Evolutionary conservation across 1,140 invertebrate genomes (phyloP), one percentile per base, ranked within the genome.

Genomic region (Megalopta genalis): DNA sequence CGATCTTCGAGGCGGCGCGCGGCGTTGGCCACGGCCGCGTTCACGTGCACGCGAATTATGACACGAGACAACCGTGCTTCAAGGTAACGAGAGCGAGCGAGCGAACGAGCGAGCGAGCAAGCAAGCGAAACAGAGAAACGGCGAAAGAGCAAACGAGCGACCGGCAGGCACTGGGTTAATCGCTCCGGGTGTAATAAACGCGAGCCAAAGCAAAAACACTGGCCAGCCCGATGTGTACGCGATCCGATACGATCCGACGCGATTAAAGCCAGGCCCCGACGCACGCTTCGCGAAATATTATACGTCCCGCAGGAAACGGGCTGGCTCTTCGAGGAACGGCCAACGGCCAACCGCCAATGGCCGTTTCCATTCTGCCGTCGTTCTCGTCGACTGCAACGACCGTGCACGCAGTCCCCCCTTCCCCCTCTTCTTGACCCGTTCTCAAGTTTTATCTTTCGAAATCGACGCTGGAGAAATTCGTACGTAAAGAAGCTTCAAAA

Each of bases 1-100:
- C 64, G 81, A 74, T 74, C 73, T 74, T 80, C 77, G 81, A 80
- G 65, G 77, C 70, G 68, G 23, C 66, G 78, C 60, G 77, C 77
- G 68, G 23, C 66, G 78, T 67, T 23, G 68, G 60, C 73, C 42
- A 46, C 42, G 42, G 9, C 42, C 67, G 57, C 77, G 66, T 81
- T 81, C 82, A 84, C 60, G 82, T 81, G 64, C 67, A 83, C 77
- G 81, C 54, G 71, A 84, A 83, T 83, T 84, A 84, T 80, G 68
- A 78, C 82, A 70, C 80, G 80, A 73, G 68, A 42, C 57, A 64
- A 52, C 63, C 57, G 59, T 67, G 49, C 57, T 70, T 42, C 62
- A 27, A 57, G 74, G 49, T 69, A 74, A 83, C 73, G 57, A 32
- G 46, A 83, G 67, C 68, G 59, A 82, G 39, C 46, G 27, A 84